Percentiles rank a stretch among this genome's conserved stretches.
These are phyloP conservation scores for Timema podura DNA, from an alignment of 2,888 invertebrate genomes.

Conservation along the genomic window DNA sequence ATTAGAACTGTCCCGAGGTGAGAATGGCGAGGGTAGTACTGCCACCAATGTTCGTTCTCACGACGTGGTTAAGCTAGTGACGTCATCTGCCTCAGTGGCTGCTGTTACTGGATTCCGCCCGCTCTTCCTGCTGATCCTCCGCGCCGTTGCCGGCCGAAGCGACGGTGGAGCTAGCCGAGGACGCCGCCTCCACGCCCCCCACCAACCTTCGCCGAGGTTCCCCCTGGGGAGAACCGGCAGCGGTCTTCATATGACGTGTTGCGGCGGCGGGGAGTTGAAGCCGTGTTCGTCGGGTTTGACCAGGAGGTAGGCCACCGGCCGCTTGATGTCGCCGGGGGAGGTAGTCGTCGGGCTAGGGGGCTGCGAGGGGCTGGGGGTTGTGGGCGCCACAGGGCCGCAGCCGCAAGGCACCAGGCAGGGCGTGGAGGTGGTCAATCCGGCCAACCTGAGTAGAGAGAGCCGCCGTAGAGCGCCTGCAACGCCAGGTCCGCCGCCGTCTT, in stretches of 20 bases:
- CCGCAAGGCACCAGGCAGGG: constrained; percentile 38
- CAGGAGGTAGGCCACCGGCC: constrained; percentile 59
- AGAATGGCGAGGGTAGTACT: not conserved
- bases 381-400: constrained; percentile 35
- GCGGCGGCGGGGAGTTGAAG: constrained; percentile 47
- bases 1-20: not conserved
- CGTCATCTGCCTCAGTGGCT: not conserved
- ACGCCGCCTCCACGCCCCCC: constrained; percentile 43
- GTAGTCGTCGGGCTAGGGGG: constrained; percentile 22
- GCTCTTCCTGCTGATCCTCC: constrained; percentile 36
- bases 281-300: constrained; percentile 52
- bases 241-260: constrained; percentile 81
- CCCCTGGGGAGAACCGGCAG: constrained; percentile 73
- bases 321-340: constrained; percentile 40
- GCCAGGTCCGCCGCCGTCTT: constrained; percentile 63
- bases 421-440: constrained; percentile 41
- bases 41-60: not conserved
- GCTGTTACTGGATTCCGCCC: constrained; percentile 26
- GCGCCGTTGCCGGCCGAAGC: constrained; percentile 44
- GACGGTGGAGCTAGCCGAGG: constrained; percentile 44
- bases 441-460: constrained; percentile 51
- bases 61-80: not conserved
- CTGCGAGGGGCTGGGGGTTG: constrained; percentile 25
- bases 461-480: constrained; percentile 55
- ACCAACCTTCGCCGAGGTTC: constrained; percentile 48